These are phyloP conservation scores for Lipophrys pholis DNA, from an alignment of 2,113 vertebrate species.

Conservation along the genomic window DNA sequence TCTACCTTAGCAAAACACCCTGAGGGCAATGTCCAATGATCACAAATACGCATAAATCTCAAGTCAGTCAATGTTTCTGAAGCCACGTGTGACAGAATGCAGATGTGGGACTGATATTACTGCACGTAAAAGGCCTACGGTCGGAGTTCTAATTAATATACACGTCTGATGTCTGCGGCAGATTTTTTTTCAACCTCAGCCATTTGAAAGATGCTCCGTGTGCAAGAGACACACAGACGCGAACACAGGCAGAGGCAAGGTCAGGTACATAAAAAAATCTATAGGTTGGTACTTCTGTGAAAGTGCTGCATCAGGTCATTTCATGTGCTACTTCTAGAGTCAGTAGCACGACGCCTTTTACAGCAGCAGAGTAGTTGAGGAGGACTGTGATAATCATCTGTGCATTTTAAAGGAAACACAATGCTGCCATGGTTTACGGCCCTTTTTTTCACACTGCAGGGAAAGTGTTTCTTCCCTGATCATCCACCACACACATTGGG, in stretches of 20 bases:
- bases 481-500: not conserved
- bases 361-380: constrained; percentile 32
- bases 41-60: constrained; percentile 42
- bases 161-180: constrained; percentile 39
- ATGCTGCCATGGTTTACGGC: not conserved
- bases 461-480: not conserved
- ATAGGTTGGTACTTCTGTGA: constrained; percentile 63
- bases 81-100: constrained; percentile 41
- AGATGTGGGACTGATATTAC: constrained; percentile 49
- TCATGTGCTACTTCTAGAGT: constrained; percentile 61
- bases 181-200: constrained; percentile 41
- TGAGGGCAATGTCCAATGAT: constrained; percentile 33
- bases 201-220: constrained; percentile 37
- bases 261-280: constrained; percentile 66
- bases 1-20: constrained; percentile 37
- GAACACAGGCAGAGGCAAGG: constrained; percentile 52
- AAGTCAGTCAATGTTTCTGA: constrained; percentile 37
- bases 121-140: constrained; percentile 49
- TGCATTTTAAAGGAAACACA: constrained; percentile 6
- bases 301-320: constrained; percentile 73
- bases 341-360: constrained; percentile 43
- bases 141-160: constrained; percentile 65
- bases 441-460: not conserved
- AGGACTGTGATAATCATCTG: constrained; percentile 20
- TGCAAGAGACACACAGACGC: constrained; percentile 30